Conservation (phyloP, 2,888 invertebrate species). For the Plagiodera versicolora region DNA sequence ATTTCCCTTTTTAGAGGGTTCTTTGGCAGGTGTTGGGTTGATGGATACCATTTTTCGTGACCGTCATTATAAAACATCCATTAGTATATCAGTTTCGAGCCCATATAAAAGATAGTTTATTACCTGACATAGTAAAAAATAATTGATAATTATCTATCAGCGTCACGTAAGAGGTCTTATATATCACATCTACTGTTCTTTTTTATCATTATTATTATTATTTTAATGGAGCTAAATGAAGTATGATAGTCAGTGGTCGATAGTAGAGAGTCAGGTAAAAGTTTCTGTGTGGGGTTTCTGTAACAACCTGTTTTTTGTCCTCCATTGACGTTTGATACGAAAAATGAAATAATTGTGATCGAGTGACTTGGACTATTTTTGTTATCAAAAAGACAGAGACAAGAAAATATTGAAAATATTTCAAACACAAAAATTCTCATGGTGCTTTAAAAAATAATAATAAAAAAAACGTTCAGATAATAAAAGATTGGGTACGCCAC, state of each 20-base stretch:
- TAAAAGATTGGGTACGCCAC: constrained; percentile 4
- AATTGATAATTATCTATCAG: constrained; percentile 10
- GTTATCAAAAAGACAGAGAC: too few species aligned
- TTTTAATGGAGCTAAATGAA: neutral
- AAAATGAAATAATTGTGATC: too few species aligned
- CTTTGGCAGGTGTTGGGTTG: neutral
- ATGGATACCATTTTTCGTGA: neutral
- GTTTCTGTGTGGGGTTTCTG: too few species aligned
- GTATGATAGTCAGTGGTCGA: neutral
- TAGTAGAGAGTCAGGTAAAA: neutral
- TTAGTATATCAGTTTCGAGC: constrained; percentile 1
- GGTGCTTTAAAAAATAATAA: too few species aligned
- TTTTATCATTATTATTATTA: neutral
- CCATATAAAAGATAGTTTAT: constrained; percentile 11
- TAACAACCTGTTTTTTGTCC: too few species aligned
- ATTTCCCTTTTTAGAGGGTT: neutral
- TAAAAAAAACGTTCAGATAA: too few species aligned
- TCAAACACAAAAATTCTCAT: too few species aligned
- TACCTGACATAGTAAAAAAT: constrained; percentile 5
- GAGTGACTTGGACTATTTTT: too few species aligned
- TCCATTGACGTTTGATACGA: too few species aligned
- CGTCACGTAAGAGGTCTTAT: neutral
- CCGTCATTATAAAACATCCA: constrained; percentile 2
- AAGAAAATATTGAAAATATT: too few species aligned
- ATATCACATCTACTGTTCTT: constrained; percentile 4